Evolutionary conservation across 2,888 invertebrate genomes (phyloP).

Genomic region (Argyresthia goedartella): DNA sequence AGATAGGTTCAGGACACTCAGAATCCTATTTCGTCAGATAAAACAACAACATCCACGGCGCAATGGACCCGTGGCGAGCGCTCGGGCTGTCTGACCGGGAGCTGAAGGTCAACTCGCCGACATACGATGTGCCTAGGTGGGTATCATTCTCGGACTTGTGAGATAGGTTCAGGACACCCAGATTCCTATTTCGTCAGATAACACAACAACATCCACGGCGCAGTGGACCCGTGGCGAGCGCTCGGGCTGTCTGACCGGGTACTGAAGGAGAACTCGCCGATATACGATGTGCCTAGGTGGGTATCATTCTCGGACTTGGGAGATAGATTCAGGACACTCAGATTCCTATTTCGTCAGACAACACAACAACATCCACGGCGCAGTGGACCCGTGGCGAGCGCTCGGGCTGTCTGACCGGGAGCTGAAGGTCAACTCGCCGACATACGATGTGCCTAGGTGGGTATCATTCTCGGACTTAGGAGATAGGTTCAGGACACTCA

Average conservation of each 20-base stretch:
- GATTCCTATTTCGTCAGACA: no score
- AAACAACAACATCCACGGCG: constrained; percentile 70
- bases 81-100: constrained; percentile 58
- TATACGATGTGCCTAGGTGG: constrained; percentile 46
- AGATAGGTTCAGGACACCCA: no score
- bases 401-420: constrained; percentile 58
- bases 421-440: constrained; percentile 45
- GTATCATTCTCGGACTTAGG: no score
- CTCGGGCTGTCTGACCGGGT: constrained; percentile 58
- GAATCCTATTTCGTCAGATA: no score
- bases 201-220: constrained; percentile 70
- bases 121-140: constrained; percentile 46
- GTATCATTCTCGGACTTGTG: no score
- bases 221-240: constrained; percentile 69
- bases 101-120: constrained; percentile 45
- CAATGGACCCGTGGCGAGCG: constrained; percentile 69
- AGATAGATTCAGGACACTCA: no score
- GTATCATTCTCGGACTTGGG: not conserved
- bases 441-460: constrained; percentile 46
- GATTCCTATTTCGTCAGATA: no score
- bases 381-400: constrained; percentile 69
- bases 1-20: no score
- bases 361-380: constrained; percentile 70
- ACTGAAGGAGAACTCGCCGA: constrained; percentile 45
- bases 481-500: no score